Base-by-base conservation (phyloP, 35 echinoderm and acorn worm species). In the Apostichopus californicus region DNA sequence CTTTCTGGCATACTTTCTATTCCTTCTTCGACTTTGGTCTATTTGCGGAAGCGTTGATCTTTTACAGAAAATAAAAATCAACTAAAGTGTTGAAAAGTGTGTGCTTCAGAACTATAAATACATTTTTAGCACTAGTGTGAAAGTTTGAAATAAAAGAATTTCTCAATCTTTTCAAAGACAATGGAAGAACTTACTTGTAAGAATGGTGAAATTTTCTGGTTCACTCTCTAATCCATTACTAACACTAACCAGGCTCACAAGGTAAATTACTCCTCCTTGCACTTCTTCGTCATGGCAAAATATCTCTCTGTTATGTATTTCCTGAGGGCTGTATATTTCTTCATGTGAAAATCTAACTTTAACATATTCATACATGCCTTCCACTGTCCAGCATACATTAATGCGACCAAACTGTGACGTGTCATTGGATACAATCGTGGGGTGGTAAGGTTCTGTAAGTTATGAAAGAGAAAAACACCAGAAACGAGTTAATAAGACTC, bases 191-290 rank as follows among this genome's bases (percentile, higher is more conserved):
- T 58, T 85, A 85, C 81, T 58, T 85, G 81, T 22, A 10, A 85
- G 52, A 14, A 59, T 22, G 1, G 1, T 59, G 20, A 5, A 8
- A 6, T 5, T 15, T 21, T 21, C 28, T 85, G 28, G 17, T 14
- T 85, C 55, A 85, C 81, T 85, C 17, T 85, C 34, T 85, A 60
- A 21, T n/a, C 17, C 55, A 58, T 85, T 57, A 52, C 81, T 85
- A 11, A 85, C 55, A 22, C 55, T 58, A 60, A 59, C 5, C 8
- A 85, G 55, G 12, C 5, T 7, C 7, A 85, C 57, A 22, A 17
- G 20, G n/a, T 85, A 85, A 20, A 59, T 9, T 2, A 13, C 17
- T 23, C 81, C 81, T 22, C 18, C 17, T 22, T 20, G 6, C n/a
- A 85, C 81, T 5, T 18, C 21, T n/a, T 85, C 25, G 8, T 18